phyloP scores from a whole-genome alignment of 2,113 vertebrate species.

The Capricornis sumatraensis region DNA sequence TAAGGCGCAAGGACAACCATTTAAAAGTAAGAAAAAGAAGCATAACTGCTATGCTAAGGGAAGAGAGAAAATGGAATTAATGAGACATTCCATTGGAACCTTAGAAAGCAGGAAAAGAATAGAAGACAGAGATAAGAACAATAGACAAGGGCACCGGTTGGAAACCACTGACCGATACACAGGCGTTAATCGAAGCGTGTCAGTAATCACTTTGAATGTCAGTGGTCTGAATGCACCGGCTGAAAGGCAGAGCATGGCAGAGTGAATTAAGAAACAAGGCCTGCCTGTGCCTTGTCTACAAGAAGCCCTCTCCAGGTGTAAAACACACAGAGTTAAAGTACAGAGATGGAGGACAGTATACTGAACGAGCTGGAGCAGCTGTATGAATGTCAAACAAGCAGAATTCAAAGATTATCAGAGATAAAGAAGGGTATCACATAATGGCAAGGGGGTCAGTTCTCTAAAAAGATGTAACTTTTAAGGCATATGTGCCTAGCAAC shows the following conservation, averaged over 20 bases:
- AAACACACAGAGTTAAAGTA: background rate
- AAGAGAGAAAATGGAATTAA: background rate
- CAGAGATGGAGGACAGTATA: background rate
- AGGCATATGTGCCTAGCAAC: background rate
- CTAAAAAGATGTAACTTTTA: background rate
- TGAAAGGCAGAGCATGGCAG: background rate
- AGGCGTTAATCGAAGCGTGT: accelerated
- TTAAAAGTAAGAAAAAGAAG: background rate
- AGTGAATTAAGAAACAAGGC: too few relatives aligned
- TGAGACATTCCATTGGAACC: background rate
- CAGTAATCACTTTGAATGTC: background rate
- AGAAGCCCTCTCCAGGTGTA: background rate
- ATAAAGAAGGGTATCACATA: background rate
- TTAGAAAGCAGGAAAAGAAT: background rate
- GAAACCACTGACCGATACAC: background rate
- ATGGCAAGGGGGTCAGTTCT: background rate
- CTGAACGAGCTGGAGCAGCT: background rate
- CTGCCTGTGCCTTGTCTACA: background rate
- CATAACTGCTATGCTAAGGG: background rate
- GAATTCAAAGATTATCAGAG: background rate
- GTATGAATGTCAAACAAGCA: background rate
- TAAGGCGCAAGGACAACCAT: background rate
- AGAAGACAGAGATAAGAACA: background rate
- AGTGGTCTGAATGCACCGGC: background rate
- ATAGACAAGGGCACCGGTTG: background rate